phyloP scores from a whole-genome alignment of 1,140 invertebrate genomes.

The Platorchestia sp. region DNA sequence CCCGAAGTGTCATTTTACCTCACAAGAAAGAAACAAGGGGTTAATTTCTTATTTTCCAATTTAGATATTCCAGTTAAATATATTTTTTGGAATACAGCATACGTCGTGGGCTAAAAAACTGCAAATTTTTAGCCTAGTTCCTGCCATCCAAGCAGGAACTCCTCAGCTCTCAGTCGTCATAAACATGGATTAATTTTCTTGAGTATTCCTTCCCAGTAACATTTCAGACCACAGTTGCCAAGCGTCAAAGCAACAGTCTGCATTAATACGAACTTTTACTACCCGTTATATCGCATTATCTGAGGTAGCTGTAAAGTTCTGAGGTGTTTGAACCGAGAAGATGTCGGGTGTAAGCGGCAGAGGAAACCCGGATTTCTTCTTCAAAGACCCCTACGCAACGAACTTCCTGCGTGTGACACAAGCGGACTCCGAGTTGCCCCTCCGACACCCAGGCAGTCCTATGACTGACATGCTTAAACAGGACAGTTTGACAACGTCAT shows the following conservation, averaged over 20 bases:
- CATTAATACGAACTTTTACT: background rate
- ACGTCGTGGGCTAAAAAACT: background rate
- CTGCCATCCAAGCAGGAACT: no score
- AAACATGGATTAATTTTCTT: no score
- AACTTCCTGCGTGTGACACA: constrained; percentile 1
- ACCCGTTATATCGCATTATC: background rate
- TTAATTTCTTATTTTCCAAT: background rate
- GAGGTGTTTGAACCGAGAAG: background rate
- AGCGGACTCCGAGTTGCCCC: background rate
- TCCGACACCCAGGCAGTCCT: background rate
- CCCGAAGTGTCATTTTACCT: background rate
- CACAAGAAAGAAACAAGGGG: background rate
- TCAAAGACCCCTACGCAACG: constrained; percentile 13
- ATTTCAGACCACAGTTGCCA: no score
- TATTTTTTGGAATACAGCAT: background rate
- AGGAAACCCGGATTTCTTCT: background rate
- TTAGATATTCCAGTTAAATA: background rate
- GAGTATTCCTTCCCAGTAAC: no score
- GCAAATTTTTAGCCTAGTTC: background rate
- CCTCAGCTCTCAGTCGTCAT: no score
- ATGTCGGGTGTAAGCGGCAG: background rate
- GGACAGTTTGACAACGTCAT: background rate
- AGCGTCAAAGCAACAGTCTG: background rate
- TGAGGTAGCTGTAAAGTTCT: background rate
- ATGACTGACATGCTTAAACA: background rate